Percentiles rank a stretch among this genome's conserved stretches.
These are phyloP conservation scores for Palythoa heliodiscus DNA, from an alignment of 92 coral and sea anemone species.

Conservation along the genomic window DNA sequence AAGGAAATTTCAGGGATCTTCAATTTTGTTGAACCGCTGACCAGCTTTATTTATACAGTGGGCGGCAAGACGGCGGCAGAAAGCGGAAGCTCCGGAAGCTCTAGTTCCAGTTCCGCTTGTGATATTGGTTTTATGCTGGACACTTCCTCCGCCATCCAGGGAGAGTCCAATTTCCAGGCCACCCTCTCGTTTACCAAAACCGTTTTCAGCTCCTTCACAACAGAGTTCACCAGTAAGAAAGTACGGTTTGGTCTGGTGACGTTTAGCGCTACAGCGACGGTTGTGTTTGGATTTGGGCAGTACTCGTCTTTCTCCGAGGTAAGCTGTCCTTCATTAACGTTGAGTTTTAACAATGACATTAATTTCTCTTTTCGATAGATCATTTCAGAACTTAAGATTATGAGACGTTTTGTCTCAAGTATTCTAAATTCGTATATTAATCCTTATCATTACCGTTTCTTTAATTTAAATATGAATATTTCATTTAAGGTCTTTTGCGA, in stretches of 20 bases:
- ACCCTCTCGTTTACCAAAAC: slow-evolving; percentile 47
- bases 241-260: slow-evolving; percentile 52
- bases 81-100: not conserved
- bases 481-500: too few species aligned
- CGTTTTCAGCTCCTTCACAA: slow-evolving; percentile 44
- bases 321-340: not conserved
- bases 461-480: too few species aligned
- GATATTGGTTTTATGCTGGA: slow-evolving; percentile 70
- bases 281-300: slow-evolving; percentile 21
- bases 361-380: too few species aligned
- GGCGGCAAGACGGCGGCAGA: not conserved
- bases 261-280: slow-evolving; percentile 25
- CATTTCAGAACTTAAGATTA: too few species aligned
- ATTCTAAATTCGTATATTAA: too few species aligned
- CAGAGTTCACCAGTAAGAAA: slow-evolving; percentile 45
- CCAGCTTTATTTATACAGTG: too few species aligned
- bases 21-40: too few species aligned
- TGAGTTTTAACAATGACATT: too few species aligned
- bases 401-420: not conserved
- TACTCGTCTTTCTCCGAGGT: slow-evolving; percentile 24
- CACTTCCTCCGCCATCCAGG: slow-evolving; percentile 53
- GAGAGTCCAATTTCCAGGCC: slow-evolving; percentile 60
- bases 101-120: slow-evolving; percentile 23
- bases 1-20: too few species aligned
- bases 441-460: too few species aligned